Conservation (phyloP, 1,140 invertebrate genomes). For the Tachypleus tridentatus region DNA sequence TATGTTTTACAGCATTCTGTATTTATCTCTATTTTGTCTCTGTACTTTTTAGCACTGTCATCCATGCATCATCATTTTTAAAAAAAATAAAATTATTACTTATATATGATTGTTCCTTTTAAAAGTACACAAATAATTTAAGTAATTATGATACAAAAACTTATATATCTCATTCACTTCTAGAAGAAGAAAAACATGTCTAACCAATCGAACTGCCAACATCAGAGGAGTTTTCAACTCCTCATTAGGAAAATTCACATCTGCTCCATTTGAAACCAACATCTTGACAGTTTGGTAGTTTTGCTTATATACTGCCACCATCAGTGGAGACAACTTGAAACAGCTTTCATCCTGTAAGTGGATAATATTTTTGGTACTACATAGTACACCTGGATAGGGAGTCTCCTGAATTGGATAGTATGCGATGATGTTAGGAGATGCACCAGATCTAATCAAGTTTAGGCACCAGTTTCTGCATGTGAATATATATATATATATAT, state of each 20-base stretch:
- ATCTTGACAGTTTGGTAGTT: constrained; percentile 18
- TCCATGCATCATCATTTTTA: too few relatives aligned
- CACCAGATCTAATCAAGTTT: constrained; percentile 12
- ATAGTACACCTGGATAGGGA: constrained; percentile 29
- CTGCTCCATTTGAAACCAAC: constrained; percentile 29
- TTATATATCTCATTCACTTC: neutral
- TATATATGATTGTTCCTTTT: too few relatives aligned
- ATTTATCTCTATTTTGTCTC: too few relatives aligned
- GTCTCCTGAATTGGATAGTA: constrained; percentile 28
- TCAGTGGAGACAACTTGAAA: constrained; percentile 18
- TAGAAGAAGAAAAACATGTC: constrained; percentile 12
- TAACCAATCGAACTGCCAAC: constrained; percentile 37
- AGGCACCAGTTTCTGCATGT: constrained; percentile 11
- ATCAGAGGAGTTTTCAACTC: constrained; percentile 39
- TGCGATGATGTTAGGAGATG: constrained; percentile 25
- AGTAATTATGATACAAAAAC: neutral
- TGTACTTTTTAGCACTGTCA: too few relatives aligned
- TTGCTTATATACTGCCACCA: constrained; percentile 17
- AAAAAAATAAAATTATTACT: too few relatives aligned
- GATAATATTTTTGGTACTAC: constrained; percentile 14
- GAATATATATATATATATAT: too few relatives aligned
- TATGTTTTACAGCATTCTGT: too few relatives aligned
- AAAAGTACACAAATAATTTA: too few relatives aligned
- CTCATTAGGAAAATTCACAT: constrained; percentile 36
- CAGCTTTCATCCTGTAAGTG: neutral